phyloP scores from a whole-genome alignment of 2,888 invertebrate species.

The Marasmarcha lunaedactyla region DNA sequence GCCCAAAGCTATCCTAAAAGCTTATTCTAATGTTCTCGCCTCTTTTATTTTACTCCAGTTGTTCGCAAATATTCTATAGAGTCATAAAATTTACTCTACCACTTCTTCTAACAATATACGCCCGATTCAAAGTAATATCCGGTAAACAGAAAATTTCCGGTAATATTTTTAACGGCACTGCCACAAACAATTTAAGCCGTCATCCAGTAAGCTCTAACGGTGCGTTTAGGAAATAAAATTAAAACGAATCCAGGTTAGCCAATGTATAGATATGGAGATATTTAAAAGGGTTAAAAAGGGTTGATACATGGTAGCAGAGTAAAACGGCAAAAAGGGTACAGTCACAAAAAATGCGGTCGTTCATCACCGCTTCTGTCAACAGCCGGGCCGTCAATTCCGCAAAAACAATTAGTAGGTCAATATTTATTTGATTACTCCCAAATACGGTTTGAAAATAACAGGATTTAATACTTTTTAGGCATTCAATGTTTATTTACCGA shows the following conservation, averaged over 20 bases:
- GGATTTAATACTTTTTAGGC: constrained; percentile 37
- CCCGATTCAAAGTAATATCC: too few relatives aligned
- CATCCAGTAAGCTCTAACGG: too few relatives aligned
- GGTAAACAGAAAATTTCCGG: too few relatives aligned
- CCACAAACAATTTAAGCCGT: too few relatives aligned
- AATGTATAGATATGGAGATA: background rate
- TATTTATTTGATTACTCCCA: constrained; percentile 58
- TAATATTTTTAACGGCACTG: too few relatives aligned
- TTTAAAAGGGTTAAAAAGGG: constrained; percentile 17
- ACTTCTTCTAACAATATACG: too few relatives aligned
- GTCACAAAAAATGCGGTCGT: constrained; percentile 50
- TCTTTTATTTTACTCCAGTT: constrained; percentile 31
- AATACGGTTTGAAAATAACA: constrained; percentile 26
- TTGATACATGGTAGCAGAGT: constrained; percentile 33
- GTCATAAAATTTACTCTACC: constrained; percentile 33
- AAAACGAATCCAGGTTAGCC: too few relatives aligned
- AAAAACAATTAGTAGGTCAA: constrained; percentile 67
- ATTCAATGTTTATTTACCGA: constrained; percentile 13
- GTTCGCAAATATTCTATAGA: constrained; percentile 21
- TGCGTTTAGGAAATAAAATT: background rate
- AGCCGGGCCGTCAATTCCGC: constrained; percentile 50
- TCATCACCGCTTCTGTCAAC: constrained; percentile 61
- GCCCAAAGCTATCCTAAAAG: constrained; percentile 57
- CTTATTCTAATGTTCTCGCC: constrained; percentile 50
- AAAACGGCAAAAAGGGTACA: constrained; percentile 33